phyloP scores from a whole-genome alignment of 2,888 invertebrate genomes.

The Deroplatys truncata region DNA sequence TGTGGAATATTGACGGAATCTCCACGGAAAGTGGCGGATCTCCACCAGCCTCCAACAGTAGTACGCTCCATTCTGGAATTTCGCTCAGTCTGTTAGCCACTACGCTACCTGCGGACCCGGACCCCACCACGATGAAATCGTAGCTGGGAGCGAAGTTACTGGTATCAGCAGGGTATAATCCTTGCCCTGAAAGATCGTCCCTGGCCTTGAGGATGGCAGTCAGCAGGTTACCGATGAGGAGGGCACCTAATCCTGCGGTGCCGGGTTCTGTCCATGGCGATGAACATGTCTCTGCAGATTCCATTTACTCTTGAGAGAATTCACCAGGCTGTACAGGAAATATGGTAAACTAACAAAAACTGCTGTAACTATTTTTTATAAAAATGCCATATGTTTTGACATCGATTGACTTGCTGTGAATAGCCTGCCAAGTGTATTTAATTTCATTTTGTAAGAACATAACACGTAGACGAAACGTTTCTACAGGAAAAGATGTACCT shows the following conservation, averaged over 20 bases:
- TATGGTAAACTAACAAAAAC: too few species aligned
- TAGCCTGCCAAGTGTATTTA: too few species aligned
- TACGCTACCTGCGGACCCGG: constrained; percentile 54
- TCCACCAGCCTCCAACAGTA: constrained; percentile 30
- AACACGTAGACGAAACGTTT: too few species aligned
- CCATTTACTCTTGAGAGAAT: neutral
- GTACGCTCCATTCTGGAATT: constrained; percentile 8
- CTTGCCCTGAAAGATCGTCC: neutral
- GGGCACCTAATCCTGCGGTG: neutral
- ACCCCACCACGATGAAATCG: constrained; percentile 53
- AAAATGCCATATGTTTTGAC: too few species aligned
- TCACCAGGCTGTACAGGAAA: too few species aligned
- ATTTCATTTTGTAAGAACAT: too few species aligned
- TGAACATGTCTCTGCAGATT: neutral
- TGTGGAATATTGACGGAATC: constrained; percentile 43
- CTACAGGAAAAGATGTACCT: too few species aligned
- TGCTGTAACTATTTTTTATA: too few species aligned
- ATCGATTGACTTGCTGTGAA: too few species aligned
- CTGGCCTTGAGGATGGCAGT: neutral
- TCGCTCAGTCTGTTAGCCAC: constrained; percentile 51
- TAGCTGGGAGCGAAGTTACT: constrained; percentile 35
- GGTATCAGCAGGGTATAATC: neutral
- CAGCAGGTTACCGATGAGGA: constrained; percentile 9
- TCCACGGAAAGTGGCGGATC: constrained; percentile 35
- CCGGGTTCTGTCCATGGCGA: neutral